A percentile compares a stretch with the other conserved stretches of the same genome.
phyloP scores from a whole-genome alignment of 2,113 vertebrate genomes.

The Plecturocebus donacophilus region DNA sequence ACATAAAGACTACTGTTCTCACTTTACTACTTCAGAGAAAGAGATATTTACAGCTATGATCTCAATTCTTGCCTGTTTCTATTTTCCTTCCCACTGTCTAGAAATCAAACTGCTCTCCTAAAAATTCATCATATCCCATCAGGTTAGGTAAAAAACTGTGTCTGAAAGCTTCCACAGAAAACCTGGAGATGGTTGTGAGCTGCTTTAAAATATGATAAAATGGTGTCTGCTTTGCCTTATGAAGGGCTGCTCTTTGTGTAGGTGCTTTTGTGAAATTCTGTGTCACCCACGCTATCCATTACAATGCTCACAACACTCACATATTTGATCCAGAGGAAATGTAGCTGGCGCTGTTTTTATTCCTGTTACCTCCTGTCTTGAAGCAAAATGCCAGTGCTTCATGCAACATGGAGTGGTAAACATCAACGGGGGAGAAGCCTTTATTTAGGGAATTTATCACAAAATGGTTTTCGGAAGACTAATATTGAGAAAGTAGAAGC shows the following conservation, averaged over 20 bases:
- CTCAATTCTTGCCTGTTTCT: constrained; percentile 10
- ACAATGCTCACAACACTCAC: constrained; percentile 56
- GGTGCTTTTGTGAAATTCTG: constrained; percentile 36
- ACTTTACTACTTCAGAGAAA: background rate
- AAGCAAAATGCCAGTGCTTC: constrained; percentile 38
- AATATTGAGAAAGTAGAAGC: background rate
- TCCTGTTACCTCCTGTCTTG: constrained; percentile 61
- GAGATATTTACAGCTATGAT: background rate
- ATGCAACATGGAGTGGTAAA: background rate
- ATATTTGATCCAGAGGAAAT: constrained; percentile 68
- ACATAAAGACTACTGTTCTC: background rate
- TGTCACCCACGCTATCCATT: background rate
- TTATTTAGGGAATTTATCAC: background rate
- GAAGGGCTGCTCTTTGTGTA: background rate
- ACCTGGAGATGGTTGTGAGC: constrained; percentile 7
- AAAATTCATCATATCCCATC: background rate
- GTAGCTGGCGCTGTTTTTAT: constrained; percentile 68
- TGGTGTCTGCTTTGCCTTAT: background rate
- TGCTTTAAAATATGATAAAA: constrained; percentile 27
- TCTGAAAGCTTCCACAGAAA: background rate
- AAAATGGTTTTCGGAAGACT: background rate
- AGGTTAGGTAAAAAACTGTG: background rate
- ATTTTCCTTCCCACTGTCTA: background rate
- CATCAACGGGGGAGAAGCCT: constrained; percentile 33
- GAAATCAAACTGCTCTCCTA: background rate